Conservation (phyloP, 2,797 vertebrate genomes). For the Mastacembelus armatus region DNA sequence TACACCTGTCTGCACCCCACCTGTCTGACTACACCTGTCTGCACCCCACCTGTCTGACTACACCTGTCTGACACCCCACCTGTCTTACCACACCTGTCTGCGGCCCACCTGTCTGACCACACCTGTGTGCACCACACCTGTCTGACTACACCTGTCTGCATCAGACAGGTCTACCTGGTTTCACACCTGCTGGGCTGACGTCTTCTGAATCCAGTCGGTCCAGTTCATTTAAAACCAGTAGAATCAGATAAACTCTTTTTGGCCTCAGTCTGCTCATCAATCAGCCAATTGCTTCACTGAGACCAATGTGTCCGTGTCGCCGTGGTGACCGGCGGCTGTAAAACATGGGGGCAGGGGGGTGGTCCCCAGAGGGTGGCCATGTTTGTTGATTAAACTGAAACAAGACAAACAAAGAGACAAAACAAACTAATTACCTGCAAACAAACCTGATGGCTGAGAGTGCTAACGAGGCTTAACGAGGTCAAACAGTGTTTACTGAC, state of each 20-base stretch:
- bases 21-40: too few species aligned
- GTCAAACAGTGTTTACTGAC: slow-evolving; percentile 54
- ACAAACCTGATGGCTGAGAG: slow-evolving; percentile 56
- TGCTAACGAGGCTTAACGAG: slow-evolving; percentile 73
- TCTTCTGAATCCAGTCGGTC: slow-evolving; percentile 19
- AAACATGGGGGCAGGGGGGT: background rate
- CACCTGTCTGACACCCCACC: too few species aligned
- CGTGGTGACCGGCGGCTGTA: slow-evolving; percentile 20
- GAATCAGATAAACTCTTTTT: slow-evolving; percentile 24
- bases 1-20: too few species aligned
- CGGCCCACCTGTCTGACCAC: too few species aligned
- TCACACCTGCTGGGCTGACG: too few species aligned
- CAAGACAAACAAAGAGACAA: slow-evolving; percentile 72
- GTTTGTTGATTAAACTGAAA: slow-evolving; percentile 65
- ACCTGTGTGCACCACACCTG: too few species aligned
- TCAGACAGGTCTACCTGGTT: too few species aligned
- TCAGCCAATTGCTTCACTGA: slow-evolving; percentile 23
- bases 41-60: too few species aligned
- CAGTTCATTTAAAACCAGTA: too few species aligned
- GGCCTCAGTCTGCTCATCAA: slow-evolving; percentile 21
- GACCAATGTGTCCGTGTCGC: slow-evolving; percentile 21
- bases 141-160: too few species aligned
- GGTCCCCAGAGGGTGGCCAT: slow-evolving; percentile 23
- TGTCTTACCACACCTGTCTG: too few species aligned
- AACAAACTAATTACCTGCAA: slow-evolving; percentile 77